These are phyloP conservation scores for Clytia hemisphaerica DNA, from an alignment of 30 jellyfish, hydroid and myxozoan species.

Conservation along the genomic window DNA sequence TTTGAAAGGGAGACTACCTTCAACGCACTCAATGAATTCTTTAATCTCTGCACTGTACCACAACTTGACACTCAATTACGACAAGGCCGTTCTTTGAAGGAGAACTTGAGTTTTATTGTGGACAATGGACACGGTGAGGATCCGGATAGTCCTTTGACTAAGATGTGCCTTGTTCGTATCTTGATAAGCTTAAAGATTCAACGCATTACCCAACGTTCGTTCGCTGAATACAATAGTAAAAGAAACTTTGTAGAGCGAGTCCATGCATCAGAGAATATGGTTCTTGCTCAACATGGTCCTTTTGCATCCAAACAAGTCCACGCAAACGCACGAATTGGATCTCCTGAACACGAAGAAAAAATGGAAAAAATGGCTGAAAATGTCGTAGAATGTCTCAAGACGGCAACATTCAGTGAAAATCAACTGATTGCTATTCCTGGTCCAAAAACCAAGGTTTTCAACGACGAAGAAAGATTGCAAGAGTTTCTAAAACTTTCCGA, in stretches of 20 bases:
- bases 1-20: slow-evolving; percentile 4
- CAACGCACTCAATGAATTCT: slow-evolving; percentile 11
- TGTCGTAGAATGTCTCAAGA: not conserved
- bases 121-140: slow-evolving; percentile 14
- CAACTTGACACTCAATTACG: slow-evolving; percentile 2
- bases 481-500: not conserved
- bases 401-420: not conserved
- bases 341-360: not conserved
- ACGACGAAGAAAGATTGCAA: slow-evolving; percentile 3
- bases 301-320: not conserved
- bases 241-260: slow-evolving; percentile 6
- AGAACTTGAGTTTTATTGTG: not conserved
- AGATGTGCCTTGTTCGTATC: slow-evolving; percentile 11
- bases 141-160: slow-evolving; percentile 2
- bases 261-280: no score
- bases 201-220: slow-evolving; percentile 10
- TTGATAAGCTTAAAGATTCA: not conserved
- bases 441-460: slow-evolving; percentile 2
- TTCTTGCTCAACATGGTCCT: not conserved
- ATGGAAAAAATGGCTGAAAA: slow-evolving; percentile 12
- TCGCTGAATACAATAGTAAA: slow-evolving; percentile 12
- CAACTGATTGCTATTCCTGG: not conserved
- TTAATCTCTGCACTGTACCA: not conserved
- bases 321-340: not conserved
- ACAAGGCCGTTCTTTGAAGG: not conserved